Evolutionary conservation across 37 sponge, comb jelly and placozoan genomes (phyloP).

Genomic region (Diacarnus erythraeanus): DNA sequence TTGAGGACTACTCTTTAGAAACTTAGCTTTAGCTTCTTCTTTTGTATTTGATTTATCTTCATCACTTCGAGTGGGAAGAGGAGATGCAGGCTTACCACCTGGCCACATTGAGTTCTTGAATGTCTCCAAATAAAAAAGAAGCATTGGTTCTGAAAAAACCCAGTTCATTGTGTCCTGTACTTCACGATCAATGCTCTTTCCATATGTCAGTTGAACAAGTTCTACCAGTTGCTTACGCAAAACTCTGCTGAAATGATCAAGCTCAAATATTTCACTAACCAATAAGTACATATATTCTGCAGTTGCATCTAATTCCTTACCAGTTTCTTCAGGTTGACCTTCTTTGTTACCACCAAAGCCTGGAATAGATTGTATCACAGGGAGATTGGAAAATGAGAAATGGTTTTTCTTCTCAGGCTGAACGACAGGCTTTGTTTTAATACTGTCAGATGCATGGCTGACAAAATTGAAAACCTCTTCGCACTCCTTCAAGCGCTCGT

Average conservation of each 20-base stretch:
- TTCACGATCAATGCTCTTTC: slow-evolving; percentile 74
- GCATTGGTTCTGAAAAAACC: slow-evolving; percentile 87
- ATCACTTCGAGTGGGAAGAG: slow-evolving; percentile 53
- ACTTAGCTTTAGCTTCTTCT: slow-evolving; percentile 63
- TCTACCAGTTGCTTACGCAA: slow-evolving; percentile 74
- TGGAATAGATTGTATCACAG: background rate
- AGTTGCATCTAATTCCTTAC: slow-evolving; percentile 36
- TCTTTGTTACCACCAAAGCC: slow-evolving; percentile 13
- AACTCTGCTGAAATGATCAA: slow-evolving; percentile 69
- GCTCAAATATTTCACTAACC: slow-evolving; percentile 85
- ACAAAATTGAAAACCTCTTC: slow-evolving; percentile 82
- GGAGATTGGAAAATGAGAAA: slow-evolving; percentile 13
- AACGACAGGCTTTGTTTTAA: slow-evolving; percentile 19
- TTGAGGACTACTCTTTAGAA: slow-evolving; percentile 69
- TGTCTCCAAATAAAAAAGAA: slow-evolving; percentile 72
- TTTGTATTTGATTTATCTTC: slow-evolving; percentile 69
- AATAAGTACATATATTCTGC: slow-evolving; percentile 77
- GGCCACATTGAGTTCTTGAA: slow-evolving; percentile 77
- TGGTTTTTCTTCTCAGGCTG: slow-evolving; percentile 9
- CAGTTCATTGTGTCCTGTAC: slow-evolving; percentile 75
- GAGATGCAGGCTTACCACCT: slow-evolving; percentile 33
- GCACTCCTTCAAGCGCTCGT: slow-evolving; percentile 52
- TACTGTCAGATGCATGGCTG: slow-evolving; percentile 63
- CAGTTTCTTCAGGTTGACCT: background rate
- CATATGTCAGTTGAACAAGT: slow-evolving; percentile 85